Evolutionary conservation across 2,888 invertebrate species (phyloP), one percentile per base, ranked within the genome.

Genomic region (Prenolepis imparis): DNA sequence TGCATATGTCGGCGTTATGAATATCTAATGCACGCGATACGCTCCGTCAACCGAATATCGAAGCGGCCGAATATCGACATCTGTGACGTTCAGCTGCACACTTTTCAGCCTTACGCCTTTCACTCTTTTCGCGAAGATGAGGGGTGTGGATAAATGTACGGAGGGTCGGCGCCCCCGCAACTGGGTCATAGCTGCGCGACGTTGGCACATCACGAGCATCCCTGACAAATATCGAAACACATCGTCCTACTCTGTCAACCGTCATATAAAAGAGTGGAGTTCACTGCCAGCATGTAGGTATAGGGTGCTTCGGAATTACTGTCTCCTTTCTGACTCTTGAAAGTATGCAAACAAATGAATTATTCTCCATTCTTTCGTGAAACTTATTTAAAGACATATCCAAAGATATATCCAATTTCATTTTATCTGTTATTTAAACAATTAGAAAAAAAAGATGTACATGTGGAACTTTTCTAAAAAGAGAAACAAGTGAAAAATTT

Each of bases 161-260:
- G 15, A 59, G 24, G 24, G 59, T 77, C 77, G 55, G 28, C 18
- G 36, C 18, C 59, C 15, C n/a, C 28, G 59, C 70, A 77, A 63
- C 55, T 48, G n/a, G 55, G 18, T 84, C 61, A 48, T 48, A 18
- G 44, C 32, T 11, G 15, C 18, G 4, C 28, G 70, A 64, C 52
- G 57, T 44, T 57, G 41, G 36, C 44, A 52, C 59, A 59, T 77
- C 36, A 44, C 63, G 44, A 73, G 67, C 63, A 55, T 28, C 11
- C 48, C 21, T 83, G 64, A 75, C 78, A 78, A 86, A 75, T 70
- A 83, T 78, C 55, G 59, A 70, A 86, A 82, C 41, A 70, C n/a
- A 68, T 57, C 41, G 28, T 68, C 41, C 36, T 32, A 68, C 9
- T 64, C 39, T 24, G 41, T 68, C 41, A 57, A 78, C 32, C n/a